Percentiles rank a stretch among this genome's conserved stretches.
phyloP scores from a whole-genome alignment of 2,797 vertebrate species.

The Dallia pectoralis region DNA sequence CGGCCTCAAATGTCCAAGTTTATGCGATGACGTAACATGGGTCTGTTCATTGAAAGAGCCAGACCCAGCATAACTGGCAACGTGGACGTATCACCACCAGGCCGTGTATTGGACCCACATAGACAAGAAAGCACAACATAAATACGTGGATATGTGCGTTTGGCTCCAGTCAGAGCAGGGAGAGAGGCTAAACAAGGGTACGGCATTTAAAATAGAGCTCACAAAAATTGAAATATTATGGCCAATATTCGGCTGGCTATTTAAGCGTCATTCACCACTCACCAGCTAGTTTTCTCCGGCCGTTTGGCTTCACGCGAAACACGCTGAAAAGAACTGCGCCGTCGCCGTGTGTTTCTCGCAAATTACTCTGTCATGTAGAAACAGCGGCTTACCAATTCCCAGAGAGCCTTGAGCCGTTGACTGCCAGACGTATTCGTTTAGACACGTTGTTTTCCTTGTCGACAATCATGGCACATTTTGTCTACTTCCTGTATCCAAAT shows the following conservation, averaged over 20 bases:
- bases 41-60: no score
- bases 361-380: neutral
- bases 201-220: neutral
- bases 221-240: neutral
- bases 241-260: conserved; percentile 1
- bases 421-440: neutral
- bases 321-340: neutral
- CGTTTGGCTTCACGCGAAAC: neutral
- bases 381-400: neutral
- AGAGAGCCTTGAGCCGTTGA: neutral
- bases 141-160: neutral
- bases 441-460: neutral
- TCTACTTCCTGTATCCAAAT: neutral
- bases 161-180: neutral
- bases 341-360: neutral
- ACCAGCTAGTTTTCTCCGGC: neutral
- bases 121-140: no score
- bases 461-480: neutral
- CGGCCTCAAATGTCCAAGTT: no score
- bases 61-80: no score
- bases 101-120: no score
- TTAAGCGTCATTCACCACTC: neutral
- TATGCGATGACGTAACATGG: no score
- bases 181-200: neutral
- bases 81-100: no score